Conservation (phyloP, 2,888 invertebrate genomes). For the Ditula angustiorana region DNA sequence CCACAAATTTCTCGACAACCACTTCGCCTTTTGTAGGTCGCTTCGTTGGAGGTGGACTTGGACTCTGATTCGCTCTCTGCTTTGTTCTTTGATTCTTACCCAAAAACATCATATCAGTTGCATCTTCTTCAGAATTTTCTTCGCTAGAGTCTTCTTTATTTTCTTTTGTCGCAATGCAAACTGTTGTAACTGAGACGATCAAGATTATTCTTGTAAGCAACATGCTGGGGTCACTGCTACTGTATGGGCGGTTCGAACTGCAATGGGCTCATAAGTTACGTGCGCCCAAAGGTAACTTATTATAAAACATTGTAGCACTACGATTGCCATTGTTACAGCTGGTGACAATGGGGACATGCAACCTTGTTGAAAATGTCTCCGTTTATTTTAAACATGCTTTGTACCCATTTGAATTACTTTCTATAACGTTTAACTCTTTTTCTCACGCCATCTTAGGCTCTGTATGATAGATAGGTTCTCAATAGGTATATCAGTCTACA, state of each 20-base stretch:
- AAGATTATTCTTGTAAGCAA: slow-evolving; percentile 14
- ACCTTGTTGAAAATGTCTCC: slow-evolving; percentile 16
- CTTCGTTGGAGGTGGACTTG: slow-evolving; percentile 46
- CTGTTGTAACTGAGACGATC: slow-evolving; percentile 1
- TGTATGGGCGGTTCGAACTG: background rate
- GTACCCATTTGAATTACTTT: background rate
- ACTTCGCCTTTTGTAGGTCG: slow-evolving; percentile 53
- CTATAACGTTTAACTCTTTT: background rate
- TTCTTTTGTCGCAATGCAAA: slow-evolving; percentile 2
- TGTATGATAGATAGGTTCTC: background rate
- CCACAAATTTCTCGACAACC: slow-evolving; percentile 72
- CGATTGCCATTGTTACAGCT: slow-evolving; percentile 10
- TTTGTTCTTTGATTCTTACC: background rate
- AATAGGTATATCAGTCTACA: too few species aligned
- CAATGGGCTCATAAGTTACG: slow-evolving; percentile 5
- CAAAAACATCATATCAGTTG: background rate
- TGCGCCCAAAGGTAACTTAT: slow-evolving; percentile 8
- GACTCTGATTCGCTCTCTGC: background rate
- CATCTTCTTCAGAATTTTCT: slow-evolving; percentile 15
- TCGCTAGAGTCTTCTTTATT: background rate
- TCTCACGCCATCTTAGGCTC: background rate
- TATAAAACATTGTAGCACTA: slow-evolving; percentile 23
- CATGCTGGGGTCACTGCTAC: slow-evolving; percentile 11
- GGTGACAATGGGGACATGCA: slow-evolving; percentile 4
- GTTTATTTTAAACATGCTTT: slow-evolving; percentile 7